Percentiles rank a stretch among this genome's conserved stretches.
phyloP scores from a whole-genome alignment of 2,113 vertebrate genomes.

The Pipra filicauda region DNA sequence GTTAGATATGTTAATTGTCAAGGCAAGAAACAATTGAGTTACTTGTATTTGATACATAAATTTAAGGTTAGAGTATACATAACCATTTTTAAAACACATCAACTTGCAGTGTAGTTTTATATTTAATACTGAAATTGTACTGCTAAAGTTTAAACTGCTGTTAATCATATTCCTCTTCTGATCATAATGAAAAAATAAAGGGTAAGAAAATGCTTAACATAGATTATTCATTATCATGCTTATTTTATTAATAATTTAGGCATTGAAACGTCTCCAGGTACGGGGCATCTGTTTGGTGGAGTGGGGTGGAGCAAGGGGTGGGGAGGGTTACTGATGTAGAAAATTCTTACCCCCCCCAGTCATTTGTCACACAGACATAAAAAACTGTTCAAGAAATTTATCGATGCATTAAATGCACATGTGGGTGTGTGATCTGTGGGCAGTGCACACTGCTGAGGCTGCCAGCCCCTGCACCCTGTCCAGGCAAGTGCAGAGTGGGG shows the following conservation, averaged over 20 bases:
- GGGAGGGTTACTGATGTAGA: not conserved
- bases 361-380: not conserved
- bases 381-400: not conserved
- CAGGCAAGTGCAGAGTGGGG: too few relatives aligned
- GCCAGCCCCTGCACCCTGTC: not conserved
- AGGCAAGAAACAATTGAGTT: conserved; percentile 61
- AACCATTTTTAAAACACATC: conserved; percentile 70
- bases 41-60: conserved; percentile 69
- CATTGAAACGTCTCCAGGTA: not conserved
- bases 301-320: not conserved
- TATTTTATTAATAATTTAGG: conserved; percentile 59
- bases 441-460: not conserved
- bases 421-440: not conserved
- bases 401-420: rapidly evolving
- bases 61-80: conserved; percentile 66
- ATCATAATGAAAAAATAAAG: conserved; percentile 71
- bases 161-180: conserved; percentile 71
- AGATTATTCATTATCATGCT: conserved; percentile 67
- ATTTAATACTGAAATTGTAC: conserved; percentile 72
- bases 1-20: conserved; percentile 66
- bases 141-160: conserved; percentile 69
- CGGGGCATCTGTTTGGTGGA: not conserved
- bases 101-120: conserved; percentile 72
- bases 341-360: not conserved
- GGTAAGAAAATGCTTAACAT: conserved; percentile 70